Percentiles rank a stretch among this genome's conserved stretches.
Conservation (phyloP, 2,888 invertebrate species). For the Tethea ocularis region DNA sequence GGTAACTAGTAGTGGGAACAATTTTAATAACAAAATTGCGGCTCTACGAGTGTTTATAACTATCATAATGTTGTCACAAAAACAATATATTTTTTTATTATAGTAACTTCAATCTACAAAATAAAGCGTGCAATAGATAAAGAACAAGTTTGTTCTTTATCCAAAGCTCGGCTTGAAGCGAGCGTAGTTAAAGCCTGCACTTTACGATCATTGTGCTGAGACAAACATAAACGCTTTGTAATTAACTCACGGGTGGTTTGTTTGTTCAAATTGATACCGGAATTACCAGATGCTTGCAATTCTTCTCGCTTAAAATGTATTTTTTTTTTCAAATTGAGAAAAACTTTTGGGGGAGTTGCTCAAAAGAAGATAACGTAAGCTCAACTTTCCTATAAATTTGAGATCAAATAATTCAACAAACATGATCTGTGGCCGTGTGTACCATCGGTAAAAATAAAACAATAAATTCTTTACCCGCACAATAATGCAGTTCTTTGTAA, state of each 20-base stretch:
- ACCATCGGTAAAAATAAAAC: conserved; percentile 23
- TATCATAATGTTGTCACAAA: no score
- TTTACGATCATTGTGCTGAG: background rate
- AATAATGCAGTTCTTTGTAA: conserved; percentile 16
- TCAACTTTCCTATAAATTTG: no score
- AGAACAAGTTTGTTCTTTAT: background rate
- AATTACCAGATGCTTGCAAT: background rate
- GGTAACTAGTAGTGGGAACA: no score
- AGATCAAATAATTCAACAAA: no score
- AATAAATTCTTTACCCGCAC: conserved; percentile 28
- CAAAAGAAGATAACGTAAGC: no score
- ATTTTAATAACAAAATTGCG: no score
- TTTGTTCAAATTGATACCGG: background rate
- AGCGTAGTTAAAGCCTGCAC: background rate
- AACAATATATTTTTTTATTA: background rate
- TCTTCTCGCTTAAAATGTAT: background rate
- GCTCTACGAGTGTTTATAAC: no score
- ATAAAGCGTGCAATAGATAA: background rate
- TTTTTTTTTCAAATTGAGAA: no score
- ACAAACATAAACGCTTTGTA: background rate
- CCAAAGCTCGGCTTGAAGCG: background rate
- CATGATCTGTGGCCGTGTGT: no score
- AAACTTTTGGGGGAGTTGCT: no score
- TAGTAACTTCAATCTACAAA: background rate
- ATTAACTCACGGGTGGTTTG: background rate